A percentile compares a stretch with the other conserved stretches of the same genome.
These are phyloP conservation scores for Craniophora ligustri DNA, from an alignment of 2,888 invertebrate genomes.

Conservation along the genomic window DNA sequence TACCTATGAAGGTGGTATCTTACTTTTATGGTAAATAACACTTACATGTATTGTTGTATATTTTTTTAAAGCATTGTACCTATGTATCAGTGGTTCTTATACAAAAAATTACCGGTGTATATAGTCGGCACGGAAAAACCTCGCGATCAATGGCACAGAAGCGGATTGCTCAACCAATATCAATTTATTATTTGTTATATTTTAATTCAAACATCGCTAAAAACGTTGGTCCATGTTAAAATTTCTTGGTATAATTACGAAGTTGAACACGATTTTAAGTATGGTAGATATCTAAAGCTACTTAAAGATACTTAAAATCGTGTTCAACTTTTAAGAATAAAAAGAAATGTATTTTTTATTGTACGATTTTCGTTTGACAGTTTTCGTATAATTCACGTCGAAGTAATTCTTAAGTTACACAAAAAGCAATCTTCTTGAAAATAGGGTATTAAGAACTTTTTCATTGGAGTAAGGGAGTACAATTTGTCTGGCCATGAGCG, in stretches of 20 bases:
- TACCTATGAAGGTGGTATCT: too few species aligned
- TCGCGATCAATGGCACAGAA: too few species aligned
- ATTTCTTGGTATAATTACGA: not conserved
- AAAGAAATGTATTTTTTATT: conserved; percentile 4
- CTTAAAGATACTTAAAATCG: not conserved
- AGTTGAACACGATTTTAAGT: too few species aligned
- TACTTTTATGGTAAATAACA: too few species aligned
- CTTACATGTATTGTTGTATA: too few species aligned
- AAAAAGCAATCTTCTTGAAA: conserved; percentile 45
- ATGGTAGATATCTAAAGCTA: too few species aligned
- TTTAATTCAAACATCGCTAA: not conserved
- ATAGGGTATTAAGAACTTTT: conserved; percentile 40
- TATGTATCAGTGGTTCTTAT: too few species aligned
- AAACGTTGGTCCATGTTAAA: conserved; percentile 1
- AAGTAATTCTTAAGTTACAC: conserved; percentile 37
- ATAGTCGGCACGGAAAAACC: too few species aligned
- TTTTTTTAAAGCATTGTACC: too few species aligned
- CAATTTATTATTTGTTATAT: too few species aligned
- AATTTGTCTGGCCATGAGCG: conserved; percentile 30
- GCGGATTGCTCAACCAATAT: too few species aligned
- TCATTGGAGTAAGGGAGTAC: conserved; percentile 29
- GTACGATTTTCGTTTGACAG: conserved; percentile 6
- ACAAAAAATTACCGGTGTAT: too few species aligned
- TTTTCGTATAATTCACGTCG: conserved; percentile 28
- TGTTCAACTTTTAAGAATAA: conserved; percentile 4